Conservation (phyloP, 2,113 vertebrate species). For the Cygnus buccinator region DNA sequence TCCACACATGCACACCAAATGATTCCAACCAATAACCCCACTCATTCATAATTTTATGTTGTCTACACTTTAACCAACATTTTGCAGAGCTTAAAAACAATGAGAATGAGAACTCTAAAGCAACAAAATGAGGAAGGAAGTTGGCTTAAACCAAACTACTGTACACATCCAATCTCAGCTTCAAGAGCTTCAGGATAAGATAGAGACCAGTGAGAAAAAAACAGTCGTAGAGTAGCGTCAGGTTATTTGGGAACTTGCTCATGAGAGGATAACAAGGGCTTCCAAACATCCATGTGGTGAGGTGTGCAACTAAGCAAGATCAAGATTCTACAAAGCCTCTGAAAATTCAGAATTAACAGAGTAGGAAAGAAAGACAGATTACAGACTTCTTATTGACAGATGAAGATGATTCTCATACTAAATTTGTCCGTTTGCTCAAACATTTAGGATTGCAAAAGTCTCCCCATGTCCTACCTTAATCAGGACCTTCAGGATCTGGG, state of each 20-base stretch:
- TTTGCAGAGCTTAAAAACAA: neutral
- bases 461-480: neutral
- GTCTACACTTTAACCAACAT: neutral
- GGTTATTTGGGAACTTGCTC: neutral
- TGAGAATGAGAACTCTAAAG: neutral
- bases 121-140: neutral
- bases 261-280: neutral
- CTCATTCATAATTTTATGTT: neutral
- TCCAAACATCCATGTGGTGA: neutral
- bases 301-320: neutral
- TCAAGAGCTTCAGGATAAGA: neutral
- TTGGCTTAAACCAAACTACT: neutral
- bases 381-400: neutral
- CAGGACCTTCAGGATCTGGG: neutral
- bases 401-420: neutral
- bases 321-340: neutral
- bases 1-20: neutral
- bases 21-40: neutral
- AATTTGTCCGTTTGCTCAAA: neutral
- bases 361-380: neutral
- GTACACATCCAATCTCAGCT: too few relatives aligned
- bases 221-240: neutral
- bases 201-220: neutral
- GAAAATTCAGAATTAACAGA: neutral
- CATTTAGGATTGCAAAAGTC: neutral